Base-by-base conservation (phyloP, 2,888 invertebrate genomes). In the Meghimatium bilineatum region DNA sequence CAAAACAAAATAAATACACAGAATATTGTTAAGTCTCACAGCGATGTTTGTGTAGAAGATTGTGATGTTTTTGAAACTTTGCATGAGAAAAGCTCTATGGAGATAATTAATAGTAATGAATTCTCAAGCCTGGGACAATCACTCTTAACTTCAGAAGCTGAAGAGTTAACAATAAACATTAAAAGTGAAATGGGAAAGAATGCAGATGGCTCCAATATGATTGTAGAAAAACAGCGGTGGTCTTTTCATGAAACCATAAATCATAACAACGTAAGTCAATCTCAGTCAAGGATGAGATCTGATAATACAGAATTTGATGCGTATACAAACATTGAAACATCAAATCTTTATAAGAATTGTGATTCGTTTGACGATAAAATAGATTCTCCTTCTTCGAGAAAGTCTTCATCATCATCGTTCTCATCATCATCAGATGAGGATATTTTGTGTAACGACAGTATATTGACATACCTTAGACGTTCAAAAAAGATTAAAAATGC, bases 401-500 rank as follows among this genome's bases (percentile, higher is more conserved):
- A 29, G 26, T 74, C 74, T 10, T 5, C 52, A 10, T 14, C 78
- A 29, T 78, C 78, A n/a, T 66, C 32, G 0, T 77, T 23, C 23
- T 66, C 34, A 29, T 60, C 23, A 17, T 67, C 69, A 12, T 52
- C 60, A 52, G 75, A 76, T 38, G 34, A 79, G 12, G 69, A 75
- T 79, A 78, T 34, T 74, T 44, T 14, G 14, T 85, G 86, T 20
- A 74, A 86, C 23, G 82, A 85, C 6, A 85, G 76, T 38, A 84
- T 88, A 26, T 85, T 85, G n/a, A 86, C 82, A 23, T 86, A 87
- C 75, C 85, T 87, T 2, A 87, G 88, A 8, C 91, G 89, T 90
- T 94, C 94, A 90, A 95, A 95, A 76, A 95, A 96, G 91, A 96
- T 97, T 86, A 97, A 98, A 93, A 98, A 98, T 93, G 98, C 97